A percentile compares a stretch with the other conserved stretches of the same genome.
These are phyloP conservation scores for Falco berigora DNA, from an alignment of 2,797 vertebrate species.

Conservation along the genomic window DNA sequence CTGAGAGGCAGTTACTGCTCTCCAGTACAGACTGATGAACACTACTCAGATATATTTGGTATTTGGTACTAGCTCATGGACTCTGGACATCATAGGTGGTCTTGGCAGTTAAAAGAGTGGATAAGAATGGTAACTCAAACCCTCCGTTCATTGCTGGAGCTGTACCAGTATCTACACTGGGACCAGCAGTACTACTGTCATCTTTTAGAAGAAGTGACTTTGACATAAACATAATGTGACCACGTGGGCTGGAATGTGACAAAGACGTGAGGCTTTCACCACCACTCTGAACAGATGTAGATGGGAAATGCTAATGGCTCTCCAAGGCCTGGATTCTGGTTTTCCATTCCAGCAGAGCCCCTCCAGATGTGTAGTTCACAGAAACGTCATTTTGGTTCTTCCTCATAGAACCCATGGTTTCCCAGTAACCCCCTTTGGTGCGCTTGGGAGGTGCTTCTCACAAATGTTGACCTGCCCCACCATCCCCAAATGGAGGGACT, in stretches of 20 bases:
- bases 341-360: not conserved
- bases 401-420: not conserved
- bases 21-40: not conserved
- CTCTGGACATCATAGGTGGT: slow-evolving; percentile 20
- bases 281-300: not conserved
- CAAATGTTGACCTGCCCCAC: not conserved
- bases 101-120: not conserved
- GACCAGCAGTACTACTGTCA: not conserved
- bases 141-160: not conserved
- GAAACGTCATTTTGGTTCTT: not conserved
- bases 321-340: not conserved
- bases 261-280: rapidly evolving
- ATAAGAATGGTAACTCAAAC: not conserved
- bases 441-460: not conserved
- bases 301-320: not conserved
- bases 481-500: not conserved
- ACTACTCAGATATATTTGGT: not conserved
- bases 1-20: slow-evolving; percentile 11
- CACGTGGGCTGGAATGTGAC: not conserved
- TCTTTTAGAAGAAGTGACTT: not conserved
- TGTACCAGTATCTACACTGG: not conserved
- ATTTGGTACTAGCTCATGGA: not conserved
- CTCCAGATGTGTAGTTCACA: not conserved
- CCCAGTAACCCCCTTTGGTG: not conserved
- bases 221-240: not conserved